Evolutionary conservation across 1,140 invertebrate genomes (phyloP), one percentile per base, ranked within the genome.

Genomic region (Cydia pomonella): DNA sequence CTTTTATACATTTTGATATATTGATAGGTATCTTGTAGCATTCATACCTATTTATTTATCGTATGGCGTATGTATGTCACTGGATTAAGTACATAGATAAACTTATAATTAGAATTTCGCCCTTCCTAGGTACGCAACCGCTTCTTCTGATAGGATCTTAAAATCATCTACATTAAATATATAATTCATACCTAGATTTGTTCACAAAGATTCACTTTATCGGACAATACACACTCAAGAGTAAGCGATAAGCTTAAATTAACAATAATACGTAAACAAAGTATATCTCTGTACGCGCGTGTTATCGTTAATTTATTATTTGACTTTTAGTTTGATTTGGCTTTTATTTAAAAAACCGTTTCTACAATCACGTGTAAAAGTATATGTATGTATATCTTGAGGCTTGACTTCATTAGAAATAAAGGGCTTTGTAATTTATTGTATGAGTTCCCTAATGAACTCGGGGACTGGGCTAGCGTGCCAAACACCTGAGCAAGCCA

Each of bases 401-500:
- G n/a, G n/a, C n/a, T n/a, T n/a, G n/a, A n/a, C 50, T 9, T 59
- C 21, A 59, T 23, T 23, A 59, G 7, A 21, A 18, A 59, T 59
- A 18, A 23, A 59, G 7, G n/a, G 1, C 13, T 53, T 53, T 23
- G 21, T 59, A 23, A 23, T 23, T 23, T 59, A 7, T 59, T 59
- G n/a, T 59, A 23, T 23, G 9, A 23, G 21, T 59, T 59, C 53
- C 21, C n/a, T 21, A 23, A 59, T 59, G 13, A 38, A 41, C 12
- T 38, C 64, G 23, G 27, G 64, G 27, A 38, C 0, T 69, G 27
- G 0, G 64, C 27, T 69, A 69, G n/a, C 64, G 64, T 69, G 64
- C 64, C 64, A 69, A 41, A 13, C 64, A 69, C 29, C 64, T 41
- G 64, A 9, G 13, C 64, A 69, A 69, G 29, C 64, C 13, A 33